These are phyloP conservation scores for Cynopterus sphinx DNA, from an alignment of 2,797 vertebrate species.

Conservation along the genomic window DNA sequence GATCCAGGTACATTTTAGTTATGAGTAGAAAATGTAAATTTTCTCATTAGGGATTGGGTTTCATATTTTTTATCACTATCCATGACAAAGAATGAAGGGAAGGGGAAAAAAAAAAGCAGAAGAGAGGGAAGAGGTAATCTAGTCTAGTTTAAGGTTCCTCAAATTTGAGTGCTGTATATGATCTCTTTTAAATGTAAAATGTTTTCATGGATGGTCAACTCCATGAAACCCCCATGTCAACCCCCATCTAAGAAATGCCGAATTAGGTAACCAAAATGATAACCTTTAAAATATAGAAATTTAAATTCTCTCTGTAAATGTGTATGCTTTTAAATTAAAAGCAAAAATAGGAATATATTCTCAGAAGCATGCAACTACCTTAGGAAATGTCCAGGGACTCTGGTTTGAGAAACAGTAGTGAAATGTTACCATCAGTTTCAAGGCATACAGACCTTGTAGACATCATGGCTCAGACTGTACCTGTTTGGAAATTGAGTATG, in stretches of 20 bases:
- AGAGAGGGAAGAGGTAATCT: neutral
- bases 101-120: neutral
- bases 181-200: neutral
- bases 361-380: neutral
- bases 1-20: constrained; percentile 91
- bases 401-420: neutral
- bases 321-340: neutral
- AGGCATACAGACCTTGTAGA: neutral
- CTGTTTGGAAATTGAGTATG: neutral
- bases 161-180: neutral
- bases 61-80: neutral
- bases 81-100: neutral
- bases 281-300: neutral
- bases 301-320: neutral
- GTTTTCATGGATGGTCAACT: neutral
- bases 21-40: neutral
- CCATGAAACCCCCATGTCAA: neutral
- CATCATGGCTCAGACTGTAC: neutral
- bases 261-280: neutral
- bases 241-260: neutral
- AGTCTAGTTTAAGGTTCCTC: neutral
- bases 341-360: neutral
- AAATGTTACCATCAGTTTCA: neutral
- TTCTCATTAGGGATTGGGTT: neutral
- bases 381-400: neutral